Conservation (phyloP, 2,113 vertebrate species). For the Noctilio leporinus region DNA sequence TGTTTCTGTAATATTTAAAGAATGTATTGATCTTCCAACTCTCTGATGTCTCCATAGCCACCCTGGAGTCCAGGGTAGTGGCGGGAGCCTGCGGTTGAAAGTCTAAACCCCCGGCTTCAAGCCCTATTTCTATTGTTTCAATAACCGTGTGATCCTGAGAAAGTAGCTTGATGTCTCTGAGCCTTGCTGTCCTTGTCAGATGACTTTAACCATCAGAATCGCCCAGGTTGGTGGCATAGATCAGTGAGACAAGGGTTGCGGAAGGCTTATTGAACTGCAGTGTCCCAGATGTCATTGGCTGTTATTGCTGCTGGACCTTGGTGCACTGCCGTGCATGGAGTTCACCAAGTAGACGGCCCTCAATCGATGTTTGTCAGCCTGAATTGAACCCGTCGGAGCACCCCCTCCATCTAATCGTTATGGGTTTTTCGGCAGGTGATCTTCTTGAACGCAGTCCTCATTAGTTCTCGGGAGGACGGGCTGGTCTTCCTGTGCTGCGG, state of each 20-base stretch:
- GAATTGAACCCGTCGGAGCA: not conserved
- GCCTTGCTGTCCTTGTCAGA: not conserved
- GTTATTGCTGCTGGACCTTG: not conserved
- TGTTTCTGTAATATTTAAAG: not conserved
- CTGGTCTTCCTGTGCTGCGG: not conserved
- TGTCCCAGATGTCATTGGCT: not conserved
- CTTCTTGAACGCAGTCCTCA: not conserved
- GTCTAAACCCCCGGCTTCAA: not conserved
- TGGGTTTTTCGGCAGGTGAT: fast-evolving
- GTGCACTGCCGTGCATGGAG: fast-evolving
- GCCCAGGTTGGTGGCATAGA: not conserved
- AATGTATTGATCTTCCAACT: not conserved
- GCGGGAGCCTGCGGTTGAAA: fast-evolving
- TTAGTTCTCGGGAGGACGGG: not conserved
- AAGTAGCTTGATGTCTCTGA: not conserved
- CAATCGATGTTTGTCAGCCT: fast-evolving
- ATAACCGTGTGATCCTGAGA: not conserved
- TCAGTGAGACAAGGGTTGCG: not conserved
- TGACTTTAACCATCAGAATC: not conserved
- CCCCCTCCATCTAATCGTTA: fast-evolving
- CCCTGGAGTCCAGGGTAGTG: not conserved
- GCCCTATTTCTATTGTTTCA: not conserved
- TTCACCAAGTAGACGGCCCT: too few relatives aligned
- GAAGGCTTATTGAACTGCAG: not conserved
- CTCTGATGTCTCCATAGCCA: fast-evolving